Evolutionary conservation across 2,113 vertebrate species (phyloP).

Genomic region (Elephantulus edwardii): DNA sequence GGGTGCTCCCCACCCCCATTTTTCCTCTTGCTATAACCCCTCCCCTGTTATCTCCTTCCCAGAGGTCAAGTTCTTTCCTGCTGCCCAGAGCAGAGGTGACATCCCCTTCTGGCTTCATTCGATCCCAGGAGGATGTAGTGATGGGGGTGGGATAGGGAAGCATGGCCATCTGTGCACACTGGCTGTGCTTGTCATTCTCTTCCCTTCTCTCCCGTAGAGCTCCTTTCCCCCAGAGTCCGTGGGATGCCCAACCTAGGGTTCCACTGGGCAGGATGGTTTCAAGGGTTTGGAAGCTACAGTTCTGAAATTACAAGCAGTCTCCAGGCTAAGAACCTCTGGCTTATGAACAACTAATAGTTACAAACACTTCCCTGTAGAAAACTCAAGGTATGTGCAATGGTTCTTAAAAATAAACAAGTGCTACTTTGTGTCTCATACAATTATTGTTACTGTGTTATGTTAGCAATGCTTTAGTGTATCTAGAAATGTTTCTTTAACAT

Average conservation of each 20-base stretch:
- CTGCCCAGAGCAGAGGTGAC: slow-evolving; percentile 73
- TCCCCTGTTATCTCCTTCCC: slow-evolving; percentile 65
- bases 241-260: neutral
- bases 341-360: neutral
- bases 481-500: neutral
- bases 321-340: neutral
- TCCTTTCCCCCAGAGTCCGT: neutral
- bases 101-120: slow-evolving; percentile 70
- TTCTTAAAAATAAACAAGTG: neutral
- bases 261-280: neutral
- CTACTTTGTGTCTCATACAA: neutral
- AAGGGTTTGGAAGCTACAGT: neutral
- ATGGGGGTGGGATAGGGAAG: slow-evolving; percentile 28
- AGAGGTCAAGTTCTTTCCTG: slow-evolving; percentile 86
- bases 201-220: neutral
- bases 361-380: neutral
- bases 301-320: neutral
- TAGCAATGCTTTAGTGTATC: neutral
- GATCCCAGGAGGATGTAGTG: slow-evolving; percentile 56
- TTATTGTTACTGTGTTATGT: neutral
- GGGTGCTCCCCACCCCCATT: slow-evolving; percentile 57
- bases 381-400: neutral
- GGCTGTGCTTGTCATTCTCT: neutral
- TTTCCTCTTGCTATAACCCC: slow-evolving; percentile 40
- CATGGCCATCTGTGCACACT: slow-evolving; percentile 45